Percentiles rank a stretch among this genome's conserved stretches.
These are phyloP conservation scores for Pollimyrus isidori DNA, from an alignment of 2,113 vertebrate species.

Conservation along the genomic window DNA sequence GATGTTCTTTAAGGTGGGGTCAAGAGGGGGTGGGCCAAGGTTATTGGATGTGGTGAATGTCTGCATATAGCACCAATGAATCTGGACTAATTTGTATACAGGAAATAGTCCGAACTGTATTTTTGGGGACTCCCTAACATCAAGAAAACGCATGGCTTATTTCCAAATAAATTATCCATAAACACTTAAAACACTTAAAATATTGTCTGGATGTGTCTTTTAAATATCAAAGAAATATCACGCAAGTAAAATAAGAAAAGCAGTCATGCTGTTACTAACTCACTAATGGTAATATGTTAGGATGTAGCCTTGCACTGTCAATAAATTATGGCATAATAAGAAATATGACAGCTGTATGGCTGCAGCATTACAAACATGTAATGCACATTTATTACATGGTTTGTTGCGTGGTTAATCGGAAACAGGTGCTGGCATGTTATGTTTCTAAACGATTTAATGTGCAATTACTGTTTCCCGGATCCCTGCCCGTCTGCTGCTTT, in stretches of 20 bases:
- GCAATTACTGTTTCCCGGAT: background rate
- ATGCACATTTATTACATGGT: background rate
- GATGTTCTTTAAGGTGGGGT: background rate
- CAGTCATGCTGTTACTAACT: background rate
- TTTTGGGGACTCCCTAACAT: background rate
- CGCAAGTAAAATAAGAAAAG: background rate
- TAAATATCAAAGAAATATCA: background rate
- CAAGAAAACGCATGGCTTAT: background rate
- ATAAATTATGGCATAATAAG: background rate
- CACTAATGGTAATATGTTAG: background rate
- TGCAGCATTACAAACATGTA: background rate
- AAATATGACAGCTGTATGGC: background rate
- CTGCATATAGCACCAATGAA: background rate
- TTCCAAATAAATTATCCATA: background rate
- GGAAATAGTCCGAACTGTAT: background rate
- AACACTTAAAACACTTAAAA: background rate
- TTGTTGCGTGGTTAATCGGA: background rate
- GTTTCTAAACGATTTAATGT: conserved; percentile 8
- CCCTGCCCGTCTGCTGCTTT: background rate
- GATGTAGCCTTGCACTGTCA: background rate
- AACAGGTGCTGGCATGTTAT: background rate
- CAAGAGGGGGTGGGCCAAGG: background rate
- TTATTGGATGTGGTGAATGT: background rate
- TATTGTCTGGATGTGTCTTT: too few species aligned
- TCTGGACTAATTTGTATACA: background rate